Evolutionary conservation across 1,140 invertebrate species (phyloP), one percentile per base, ranked within the genome.

Genomic region (Rhagoletis zephyria): DNA sequence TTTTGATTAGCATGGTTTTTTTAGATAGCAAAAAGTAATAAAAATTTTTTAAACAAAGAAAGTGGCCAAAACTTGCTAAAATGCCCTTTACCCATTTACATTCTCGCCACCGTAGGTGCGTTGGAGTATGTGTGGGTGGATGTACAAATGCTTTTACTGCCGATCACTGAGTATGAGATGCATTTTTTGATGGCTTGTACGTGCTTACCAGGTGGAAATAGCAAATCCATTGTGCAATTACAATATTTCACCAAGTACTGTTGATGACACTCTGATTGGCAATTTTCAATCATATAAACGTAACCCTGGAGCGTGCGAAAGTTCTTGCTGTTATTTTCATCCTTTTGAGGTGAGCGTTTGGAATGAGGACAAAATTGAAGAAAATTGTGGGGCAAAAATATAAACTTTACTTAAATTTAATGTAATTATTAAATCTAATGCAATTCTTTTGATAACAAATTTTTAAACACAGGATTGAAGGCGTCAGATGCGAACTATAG

Each of bases 271-370:
- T 93, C 89, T 45, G 92, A 90, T 87, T 90, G 89, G 86, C 92
- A 93, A 89, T 93, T 93, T 77, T 92, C 90, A 90, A 90, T 90
- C 90, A 91, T 92, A 77, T 92, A 92, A 87, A 90, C 89, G 88
- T 91, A 90, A 74, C 91, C 91, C 42, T 88, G 61, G 77, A 92
- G 81, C 12, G 90, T 90, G 81, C 90, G 92, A 81, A 90, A 91
- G 64, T 91, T 89, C 0, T 88, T 87, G 61, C 87, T 89, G 19
- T 89, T 88, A 60, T 74, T 89, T 85, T 93, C 92, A 51, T 93
- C 89, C 91, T 92, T 81, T 81, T 70, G n/a, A 16, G 61, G 30
- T 10, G 51, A 56, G 64, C 6, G 63, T 64, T 64, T 64, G 63
- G 4, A n/a, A 16, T 64, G 63, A 16, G 10, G 51, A 56, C 51